Percentiles rank a stretch among this genome's conserved stretches.
Evolutionary conservation across 2,888 invertebrate species (phyloP).

Genomic region (Cantharis flavilabris): DNA sequence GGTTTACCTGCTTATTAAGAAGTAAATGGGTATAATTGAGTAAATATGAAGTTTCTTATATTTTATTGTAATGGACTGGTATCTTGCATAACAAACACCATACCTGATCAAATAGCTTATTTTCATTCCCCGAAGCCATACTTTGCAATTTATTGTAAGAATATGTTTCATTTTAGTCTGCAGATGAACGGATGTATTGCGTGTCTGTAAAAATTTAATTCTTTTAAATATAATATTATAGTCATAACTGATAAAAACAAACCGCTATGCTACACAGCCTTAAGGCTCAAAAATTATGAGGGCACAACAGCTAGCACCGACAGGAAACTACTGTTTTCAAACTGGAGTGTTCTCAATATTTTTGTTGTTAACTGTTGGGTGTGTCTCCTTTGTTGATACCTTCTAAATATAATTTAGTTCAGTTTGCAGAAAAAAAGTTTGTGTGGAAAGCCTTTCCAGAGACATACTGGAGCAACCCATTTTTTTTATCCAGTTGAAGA

Average conservation of each 20-base stretch:
- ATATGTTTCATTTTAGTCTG: not conserved
- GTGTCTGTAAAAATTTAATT: not conserved
- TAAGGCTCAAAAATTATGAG: not conserved
- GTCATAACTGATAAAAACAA: not conserved
- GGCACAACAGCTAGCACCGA: not conserved
- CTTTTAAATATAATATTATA: not conserved
- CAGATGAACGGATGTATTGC: not conserved
- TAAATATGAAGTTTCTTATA: not conserved
- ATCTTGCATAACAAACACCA: not conserved
- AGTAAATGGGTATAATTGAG: not conserved
- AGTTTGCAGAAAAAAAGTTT: no score
- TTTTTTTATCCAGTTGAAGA: no score
- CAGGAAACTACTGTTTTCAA: not conserved
- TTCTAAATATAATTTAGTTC: no score
- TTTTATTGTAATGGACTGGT: not conserved
- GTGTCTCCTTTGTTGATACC: no score
- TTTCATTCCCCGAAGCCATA: not conserved
- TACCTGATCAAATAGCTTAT: not conserved
- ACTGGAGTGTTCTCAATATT: not conserved
- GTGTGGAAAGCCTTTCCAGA: no score
- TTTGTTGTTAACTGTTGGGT: not conserved
- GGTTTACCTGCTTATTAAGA: not conserved
- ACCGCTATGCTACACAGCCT: not conserved
- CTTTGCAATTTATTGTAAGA: not conserved
- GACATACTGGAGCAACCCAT: no score